Base-by-base conservation (phyloP, 2,797 vertebrate species). In the Bradypodion ventrale region DNA sequence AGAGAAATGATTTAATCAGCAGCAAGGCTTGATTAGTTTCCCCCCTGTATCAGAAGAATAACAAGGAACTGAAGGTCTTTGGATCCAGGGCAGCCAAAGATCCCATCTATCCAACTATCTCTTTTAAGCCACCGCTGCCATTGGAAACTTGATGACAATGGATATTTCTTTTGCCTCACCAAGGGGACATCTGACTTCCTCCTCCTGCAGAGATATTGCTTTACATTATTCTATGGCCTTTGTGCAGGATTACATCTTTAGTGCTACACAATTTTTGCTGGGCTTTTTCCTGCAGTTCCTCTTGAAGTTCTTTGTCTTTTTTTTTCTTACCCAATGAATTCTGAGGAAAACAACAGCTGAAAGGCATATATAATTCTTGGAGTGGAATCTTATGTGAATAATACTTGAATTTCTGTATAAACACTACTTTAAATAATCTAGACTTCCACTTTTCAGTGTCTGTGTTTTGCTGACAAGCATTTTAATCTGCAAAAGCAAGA, bases 381-480 rank as follows among this genome's bases (percentile, higher is more conserved):
- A 56, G 78, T 40, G 49, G 72, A 32, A 69, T 44, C 9, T 0
- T 9, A 19, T 72, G 40, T 5, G 46, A 46, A 78, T 40, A 40
- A 40, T 84, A 49, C 75, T 76, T 66, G 1, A 8, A 76, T 82
- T 85, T 70, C 13, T 73, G 77, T 59, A 49, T 5, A 59, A 83
- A 77, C 73, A 52, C 2, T 49, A 68, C 10, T 65, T 82, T 83
- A 21, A 66, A 75, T 85, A 83, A 80, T 21, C 78, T 62, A 15
- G 42, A 78, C 63, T 25, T 40, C 46, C 23, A 10, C 59, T 62
- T 80, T 44, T 44, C 0, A 63, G 66, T 19, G 2, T 76, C 44
- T 75, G 73, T 62, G 84, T 88, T 87, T 83, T 82, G 7, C 12
- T 77, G 37, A 23, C n/a, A 75, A 80, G 32, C 49, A 21, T 79